A percentile compares a stretch with the other conserved stretches of the same genome.
Evolutionary conservation across 2,113 vertebrate species (phyloP).

Genomic region (Catagonus wagneri): DNA sequence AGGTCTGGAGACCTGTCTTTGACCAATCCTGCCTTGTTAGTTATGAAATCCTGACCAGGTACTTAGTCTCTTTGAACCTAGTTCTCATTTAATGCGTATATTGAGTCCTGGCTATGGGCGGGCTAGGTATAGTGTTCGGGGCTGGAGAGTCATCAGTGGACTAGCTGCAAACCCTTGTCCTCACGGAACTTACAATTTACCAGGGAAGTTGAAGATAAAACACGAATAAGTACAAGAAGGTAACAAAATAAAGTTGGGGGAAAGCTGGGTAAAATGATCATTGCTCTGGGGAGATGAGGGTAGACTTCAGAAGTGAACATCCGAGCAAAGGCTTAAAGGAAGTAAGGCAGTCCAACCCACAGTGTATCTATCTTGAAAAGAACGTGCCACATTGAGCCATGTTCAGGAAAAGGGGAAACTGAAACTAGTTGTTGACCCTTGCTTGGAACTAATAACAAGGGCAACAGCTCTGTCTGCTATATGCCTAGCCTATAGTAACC

Average conservation of each 20-base stretch:
- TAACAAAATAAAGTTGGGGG: not conserved
- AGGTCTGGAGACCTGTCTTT: not conserved
- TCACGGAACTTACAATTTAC: not conserved
- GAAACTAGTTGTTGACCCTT: not conserved
- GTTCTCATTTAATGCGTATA: not conserved
- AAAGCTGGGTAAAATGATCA: not conserved
- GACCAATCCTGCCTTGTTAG: not conserved
- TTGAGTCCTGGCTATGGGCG: too few species aligned
- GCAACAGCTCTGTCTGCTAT: not conserved
- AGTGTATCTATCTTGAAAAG: not conserved
- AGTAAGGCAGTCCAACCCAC: not conserved
- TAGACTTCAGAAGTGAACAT: not conserved
- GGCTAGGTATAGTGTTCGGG: not conserved
- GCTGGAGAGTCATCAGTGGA: not conserved
- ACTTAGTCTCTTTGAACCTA: not conserved
- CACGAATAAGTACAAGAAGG: not conserved
- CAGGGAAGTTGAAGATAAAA: not conserved
- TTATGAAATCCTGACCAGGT: not conserved
- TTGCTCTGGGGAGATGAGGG: not conserved
- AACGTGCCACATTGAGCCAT: not conserved
- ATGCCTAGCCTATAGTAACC: not conserved
- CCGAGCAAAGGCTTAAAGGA: not conserved
- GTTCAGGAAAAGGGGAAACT: not conserved
- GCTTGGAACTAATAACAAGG: not conserved
- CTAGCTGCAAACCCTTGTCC: not conserved